Evolutionary conservation across 2,888 invertebrate species (phyloP).

Genomic region (Clitarchus hookeri): DNA sequence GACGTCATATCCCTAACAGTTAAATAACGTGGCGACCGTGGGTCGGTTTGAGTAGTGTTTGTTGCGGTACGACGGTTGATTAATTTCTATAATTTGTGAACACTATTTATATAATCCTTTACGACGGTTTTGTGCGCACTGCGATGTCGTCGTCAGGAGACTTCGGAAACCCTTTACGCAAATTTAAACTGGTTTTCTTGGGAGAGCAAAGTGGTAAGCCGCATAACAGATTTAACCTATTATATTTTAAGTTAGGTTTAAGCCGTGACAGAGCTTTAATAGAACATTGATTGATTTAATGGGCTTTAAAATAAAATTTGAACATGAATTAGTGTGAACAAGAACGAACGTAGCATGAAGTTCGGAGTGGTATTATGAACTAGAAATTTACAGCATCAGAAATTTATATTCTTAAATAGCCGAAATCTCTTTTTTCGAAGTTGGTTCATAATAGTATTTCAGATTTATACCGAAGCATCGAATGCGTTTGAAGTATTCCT

Average conservation of each 20-base stretch:
- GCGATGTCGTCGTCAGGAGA: conserved; percentile 90
- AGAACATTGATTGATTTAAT: too few relatives aligned
- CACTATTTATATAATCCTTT: not conserved
- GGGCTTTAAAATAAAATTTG: too few relatives aligned
- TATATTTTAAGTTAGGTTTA: conserved; percentile 9
- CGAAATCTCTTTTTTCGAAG: too few relatives aligned
- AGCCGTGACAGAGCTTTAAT: too few relatives aligned
- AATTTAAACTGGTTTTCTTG: conserved; percentile 99
- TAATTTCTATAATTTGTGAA: not conserved
- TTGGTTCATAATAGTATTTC: too few relatives aligned
- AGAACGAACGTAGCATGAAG: too few relatives aligned
- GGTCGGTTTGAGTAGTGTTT: not conserved
- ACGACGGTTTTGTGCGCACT: conserved; percentile 22
- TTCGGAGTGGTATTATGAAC: too few relatives aligned
- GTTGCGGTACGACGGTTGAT: not conserved
- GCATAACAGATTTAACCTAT: conserved; percentile 29
- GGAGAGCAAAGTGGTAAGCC: conserved; percentile 95
- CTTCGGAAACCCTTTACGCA: conserved; percentile 97
- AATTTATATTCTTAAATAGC: too few relatives aligned
- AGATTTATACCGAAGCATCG: too few relatives aligned
- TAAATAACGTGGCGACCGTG: not conserved
- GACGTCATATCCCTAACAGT: not conserved
- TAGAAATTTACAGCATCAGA: too few relatives aligned
- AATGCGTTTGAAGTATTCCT: too few relatives aligned
- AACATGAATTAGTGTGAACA: too few relatives aligned